These are phyloP conservation scores for Plebejus anna DNA, from an alignment of 2,888 invertebrate species.

Conservation along the genomic window DNA sequence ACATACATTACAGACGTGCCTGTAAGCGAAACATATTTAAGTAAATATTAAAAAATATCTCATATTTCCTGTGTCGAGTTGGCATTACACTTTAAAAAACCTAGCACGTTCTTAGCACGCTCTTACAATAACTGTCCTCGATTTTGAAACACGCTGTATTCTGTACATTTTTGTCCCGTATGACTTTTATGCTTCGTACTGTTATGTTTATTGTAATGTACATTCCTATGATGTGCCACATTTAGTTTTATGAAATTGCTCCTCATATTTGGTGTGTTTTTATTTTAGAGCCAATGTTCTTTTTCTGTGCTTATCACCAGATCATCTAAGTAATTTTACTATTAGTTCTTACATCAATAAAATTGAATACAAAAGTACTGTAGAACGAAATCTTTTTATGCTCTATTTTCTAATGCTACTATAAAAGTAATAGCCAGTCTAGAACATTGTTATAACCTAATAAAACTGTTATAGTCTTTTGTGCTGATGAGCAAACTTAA, in stretches of 20 bases:
- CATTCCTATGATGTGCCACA: not conserved
- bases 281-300: not conserved
- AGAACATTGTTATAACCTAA: conserved; percentile 18
- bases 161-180: not conserved
- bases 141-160: conserved; percentile 13
- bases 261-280: not conserved
- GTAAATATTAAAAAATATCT: conserved; percentile 20
- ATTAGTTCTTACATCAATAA: not conserved
- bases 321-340: not conserved
- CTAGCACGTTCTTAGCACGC: not conserved
- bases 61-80: not conserved
- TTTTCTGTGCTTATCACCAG: not conserved
- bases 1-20: conserved; percentile 6
- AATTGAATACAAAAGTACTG: not conserved
- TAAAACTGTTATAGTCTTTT: conserved; percentile 21
- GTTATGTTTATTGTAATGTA: not conserved
- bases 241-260: conserved; percentile 4
- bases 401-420: conserved; percentile 4
- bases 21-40: not conserved
- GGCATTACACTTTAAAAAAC: conserved; percentile 4
- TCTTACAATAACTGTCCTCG: conserved; percentile 1
- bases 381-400: conserved; percentile 6
- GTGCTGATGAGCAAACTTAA: conserved; percentile 12
- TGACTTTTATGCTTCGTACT: not conserved
- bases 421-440: conserved; percentile 10